phyloP scores from a whole-genome alignment of 1,140 invertebrate genomes.

The Bombus sylvicola region DNA sequence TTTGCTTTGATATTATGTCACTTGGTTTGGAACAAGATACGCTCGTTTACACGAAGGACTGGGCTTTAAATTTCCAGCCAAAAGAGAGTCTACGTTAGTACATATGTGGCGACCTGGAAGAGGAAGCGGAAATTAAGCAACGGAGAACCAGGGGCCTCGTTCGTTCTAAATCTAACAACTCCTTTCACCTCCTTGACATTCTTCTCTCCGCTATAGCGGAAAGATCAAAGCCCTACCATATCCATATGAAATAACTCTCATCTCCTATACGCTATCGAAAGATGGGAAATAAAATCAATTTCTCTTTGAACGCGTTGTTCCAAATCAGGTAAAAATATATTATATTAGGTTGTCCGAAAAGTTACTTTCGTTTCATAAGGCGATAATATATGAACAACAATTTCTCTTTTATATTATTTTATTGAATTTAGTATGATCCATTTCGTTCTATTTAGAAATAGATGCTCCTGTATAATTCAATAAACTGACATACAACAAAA shows the following conservation, averaged over 20 bases:
- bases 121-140: conserved; percentile 36
- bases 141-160: background rate
- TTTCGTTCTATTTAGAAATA: no score
- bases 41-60: background rate
- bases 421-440: no score
- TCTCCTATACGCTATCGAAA: background rate
- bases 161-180: background rate
- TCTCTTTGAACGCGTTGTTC: background rate
- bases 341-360: no score
- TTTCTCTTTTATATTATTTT: no score
- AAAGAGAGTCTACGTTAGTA: background rate
- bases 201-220: background rate
- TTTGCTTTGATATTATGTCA: no score
- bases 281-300: background rate
- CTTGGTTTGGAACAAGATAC: no score
- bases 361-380: no score
- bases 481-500: no score
- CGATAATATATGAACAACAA: no score
- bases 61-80: background rate
- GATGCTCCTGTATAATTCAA: no score
- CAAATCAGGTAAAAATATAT: no score
- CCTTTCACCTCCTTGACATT: conserved; percentile 20
- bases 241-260: background rate
- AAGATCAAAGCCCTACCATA: background rate
- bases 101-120: background rate